Percentiles rank a stretch among this genome's conserved stretches.
phyloP scores from a whole-genome alignment of 2,888 invertebrate genomes.

The Ernsta delagoae region DNA sequence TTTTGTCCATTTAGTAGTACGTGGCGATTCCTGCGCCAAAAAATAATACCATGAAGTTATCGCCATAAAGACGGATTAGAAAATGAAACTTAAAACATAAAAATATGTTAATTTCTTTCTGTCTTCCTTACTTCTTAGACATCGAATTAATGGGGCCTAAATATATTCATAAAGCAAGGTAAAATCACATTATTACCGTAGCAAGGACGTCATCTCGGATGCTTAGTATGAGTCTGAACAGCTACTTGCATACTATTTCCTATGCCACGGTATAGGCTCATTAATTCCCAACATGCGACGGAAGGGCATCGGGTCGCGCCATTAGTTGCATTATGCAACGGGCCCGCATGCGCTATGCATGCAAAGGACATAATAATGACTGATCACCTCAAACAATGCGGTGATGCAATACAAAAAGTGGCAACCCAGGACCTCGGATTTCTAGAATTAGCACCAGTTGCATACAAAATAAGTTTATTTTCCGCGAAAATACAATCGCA shows the following conservation, averaged over 20 bases:
- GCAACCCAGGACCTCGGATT: conserved; percentile 12
- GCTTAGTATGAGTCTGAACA: conserved; percentile 27
- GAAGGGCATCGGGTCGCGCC: conserved; percentile 78
- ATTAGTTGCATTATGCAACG: conserved; percentile 78
- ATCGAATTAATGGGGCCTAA: too few species aligned
- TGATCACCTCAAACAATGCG: conserved; percentile 31
- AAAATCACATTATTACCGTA: not conserved
- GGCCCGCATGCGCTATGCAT: conserved; percentile 64
- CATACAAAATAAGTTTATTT: conserved; percentile 7
- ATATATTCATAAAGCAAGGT: not conserved
- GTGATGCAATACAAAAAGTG: conserved; percentile 36
- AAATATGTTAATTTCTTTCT: too few species aligned
- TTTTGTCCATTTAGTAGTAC: too few species aligned
- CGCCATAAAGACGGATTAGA: too few species aligned
- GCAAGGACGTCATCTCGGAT: not conserved
- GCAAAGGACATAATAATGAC: conserved; percentile 45
- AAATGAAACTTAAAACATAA: too few species aligned
- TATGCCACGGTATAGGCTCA: conserved; percentile 54
- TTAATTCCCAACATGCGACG: conserved; percentile 74
- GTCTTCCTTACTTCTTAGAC: too few species aligned
- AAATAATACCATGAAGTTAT: too few species aligned
- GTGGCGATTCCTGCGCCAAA: too few species aligned
- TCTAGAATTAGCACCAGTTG: conserved; percentile 16
- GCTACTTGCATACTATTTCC: conserved; percentile 25
- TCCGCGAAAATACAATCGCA: conserved; percentile 12